phyloP scores from a whole-genome alignment of 2,888 invertebrate species.

The Ethmia dodecea region DNA sequence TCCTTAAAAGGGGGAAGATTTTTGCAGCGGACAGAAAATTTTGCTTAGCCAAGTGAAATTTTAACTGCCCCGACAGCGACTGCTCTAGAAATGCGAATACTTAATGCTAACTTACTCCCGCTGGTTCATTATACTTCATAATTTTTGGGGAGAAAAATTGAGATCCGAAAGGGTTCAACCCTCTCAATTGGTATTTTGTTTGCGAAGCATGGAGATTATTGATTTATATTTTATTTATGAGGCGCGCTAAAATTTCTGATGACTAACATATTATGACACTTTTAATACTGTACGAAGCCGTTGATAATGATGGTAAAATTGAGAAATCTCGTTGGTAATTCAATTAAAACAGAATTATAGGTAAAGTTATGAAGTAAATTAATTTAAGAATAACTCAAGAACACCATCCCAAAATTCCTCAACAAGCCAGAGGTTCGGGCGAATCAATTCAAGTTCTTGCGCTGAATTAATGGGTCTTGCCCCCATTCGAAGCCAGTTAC shows the following conservation, averaged over 20 bases:
- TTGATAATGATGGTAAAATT: too few relatives aligned
- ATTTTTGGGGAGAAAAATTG: constrained; percentile 59
- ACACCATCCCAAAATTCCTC: constrained; percentile 33
- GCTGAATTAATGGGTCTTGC: constrained; percentile 62
- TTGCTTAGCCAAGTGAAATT: constrained; percentile 77
- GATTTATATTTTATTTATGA: too few relatives aligned
- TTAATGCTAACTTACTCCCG: constrained; percentile 74
- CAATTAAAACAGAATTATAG: too few relatives aligned
- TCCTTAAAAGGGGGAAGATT: constrained; percentile 69
- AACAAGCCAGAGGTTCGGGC: constrained; percentile 45
- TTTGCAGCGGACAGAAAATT: constrained; percentile 76
- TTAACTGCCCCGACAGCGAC: constrained; percentile 75
- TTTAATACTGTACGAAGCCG: too few relatives aligned
- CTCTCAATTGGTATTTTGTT: too few relatives aligned
- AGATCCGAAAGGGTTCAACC: constrained; percentile 49
- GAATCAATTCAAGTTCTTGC: constrained; percentile 65
- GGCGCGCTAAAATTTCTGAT: too few relatives aligned
- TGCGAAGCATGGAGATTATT: too few relatives aligned
- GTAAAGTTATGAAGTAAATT: too few relatives aligned
- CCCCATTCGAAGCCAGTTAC: constrained; percentile 47
- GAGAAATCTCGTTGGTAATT: too few relatives aligned
- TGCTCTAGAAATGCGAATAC: constrained; percentile 72
- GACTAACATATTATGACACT: too few relatives aligned
- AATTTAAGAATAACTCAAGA: too few relatives aligned
- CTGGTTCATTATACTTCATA: constrained; percentile 75